Evolutionary conservation across 2,888 invertebrate species (phyloP).

Genomic region (Drosophila kuntzei): DNA sequence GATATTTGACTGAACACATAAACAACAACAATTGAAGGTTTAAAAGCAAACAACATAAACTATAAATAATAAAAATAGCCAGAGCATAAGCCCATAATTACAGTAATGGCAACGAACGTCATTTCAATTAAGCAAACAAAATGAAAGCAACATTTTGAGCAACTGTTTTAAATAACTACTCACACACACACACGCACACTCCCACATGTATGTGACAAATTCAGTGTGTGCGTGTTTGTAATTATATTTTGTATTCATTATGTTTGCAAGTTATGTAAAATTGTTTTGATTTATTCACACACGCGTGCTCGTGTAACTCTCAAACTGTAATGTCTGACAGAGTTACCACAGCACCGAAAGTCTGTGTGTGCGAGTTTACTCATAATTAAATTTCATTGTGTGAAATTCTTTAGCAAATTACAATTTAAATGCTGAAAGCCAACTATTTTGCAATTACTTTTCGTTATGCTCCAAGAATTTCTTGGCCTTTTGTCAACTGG

Average conservation of each 20-base stretch:
- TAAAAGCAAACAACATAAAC: conserved; percentile 23
- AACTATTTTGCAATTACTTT: conserved; percentile 67
- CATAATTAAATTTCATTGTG: conserved; percentile 68
- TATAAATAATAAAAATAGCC: conserved; percentile 26
- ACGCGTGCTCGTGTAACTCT: conserved; percentile 16
- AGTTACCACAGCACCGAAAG: conserved; percentile 15
- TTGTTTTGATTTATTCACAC: conserved; percentile 47
- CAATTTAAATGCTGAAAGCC: conserved; percentile 46
- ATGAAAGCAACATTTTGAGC: conserved; percentile 15
- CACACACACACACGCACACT: background rate
- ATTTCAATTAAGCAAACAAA: conserved; percentile 31
- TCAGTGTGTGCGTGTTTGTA: conserved; percentile 17
- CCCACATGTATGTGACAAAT: background rate
- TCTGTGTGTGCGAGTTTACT: conserved; percentile 16
- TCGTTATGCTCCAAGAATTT: conserved; percentile 36
- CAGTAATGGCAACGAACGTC: conserved; percentile 17
- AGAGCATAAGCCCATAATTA: conserved; percentile 31
- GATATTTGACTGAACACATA: conserved; percentile 30
- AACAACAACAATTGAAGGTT: conserved; percentile 17
- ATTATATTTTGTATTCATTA: conserved; percentile 52
- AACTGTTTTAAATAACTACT: conserved; percentile 34
- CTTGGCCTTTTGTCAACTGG: conserved; percentile 16
- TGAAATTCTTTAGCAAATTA: conserved; percentile 66
- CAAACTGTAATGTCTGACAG: conserved; percentile 14
- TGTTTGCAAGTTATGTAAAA: conserved; percentile 45